A percentile compares a stretch with the other conserved stretches of the same genome.
phyloP scores from a whole-genome alignment of 2,113 vertebrate genomes.

The Myodes glareolus region DNA sequence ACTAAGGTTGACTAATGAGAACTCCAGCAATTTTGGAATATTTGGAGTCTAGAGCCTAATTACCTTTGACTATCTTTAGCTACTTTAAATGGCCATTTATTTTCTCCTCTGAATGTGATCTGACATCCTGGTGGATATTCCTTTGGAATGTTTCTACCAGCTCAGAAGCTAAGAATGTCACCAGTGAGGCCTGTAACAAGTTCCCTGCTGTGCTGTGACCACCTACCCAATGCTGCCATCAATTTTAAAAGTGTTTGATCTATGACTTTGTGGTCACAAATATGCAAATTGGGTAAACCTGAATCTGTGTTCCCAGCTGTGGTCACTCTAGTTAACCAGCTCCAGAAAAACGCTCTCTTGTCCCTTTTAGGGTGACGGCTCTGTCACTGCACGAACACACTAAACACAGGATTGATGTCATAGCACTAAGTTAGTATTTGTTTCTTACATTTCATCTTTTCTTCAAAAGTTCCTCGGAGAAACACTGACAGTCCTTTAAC shows the following conservation, averaged over 20 bases:
- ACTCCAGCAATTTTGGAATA: neutral
- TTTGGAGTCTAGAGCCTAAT: neutral
- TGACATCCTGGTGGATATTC: neutral
- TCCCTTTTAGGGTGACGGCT: neutral
- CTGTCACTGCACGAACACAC: too few species aligned
- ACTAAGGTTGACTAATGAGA: neutral
- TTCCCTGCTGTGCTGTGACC: neutral
- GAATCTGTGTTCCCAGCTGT: neutral
- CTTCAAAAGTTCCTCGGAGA: constrained; percentile 94
- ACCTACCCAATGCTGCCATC: too few species aligned
- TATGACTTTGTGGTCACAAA: neutral
- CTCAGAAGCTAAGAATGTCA: neutral
- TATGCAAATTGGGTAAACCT: too few species aligned
- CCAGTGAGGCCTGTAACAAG: neutral
- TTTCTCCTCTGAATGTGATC: neutral
- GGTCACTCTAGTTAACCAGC: neutral
- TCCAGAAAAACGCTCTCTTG: neutral
- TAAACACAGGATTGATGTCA: neutral
- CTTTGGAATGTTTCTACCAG: neutral
- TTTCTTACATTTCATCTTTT: constrained; percentile 94
- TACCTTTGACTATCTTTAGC: neutral
- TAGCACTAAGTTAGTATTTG: neutral
- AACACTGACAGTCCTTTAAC: constrained; percentile 92
- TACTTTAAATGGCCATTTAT: neutral
- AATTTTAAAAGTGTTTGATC: neutral